A percentile compares a stretch with the other conserved stretches of the same genome.
Evolutionary conservation across 2,888 invertebrate species (phyloP).

Genomic region (Nysson spinosus): DNA sequence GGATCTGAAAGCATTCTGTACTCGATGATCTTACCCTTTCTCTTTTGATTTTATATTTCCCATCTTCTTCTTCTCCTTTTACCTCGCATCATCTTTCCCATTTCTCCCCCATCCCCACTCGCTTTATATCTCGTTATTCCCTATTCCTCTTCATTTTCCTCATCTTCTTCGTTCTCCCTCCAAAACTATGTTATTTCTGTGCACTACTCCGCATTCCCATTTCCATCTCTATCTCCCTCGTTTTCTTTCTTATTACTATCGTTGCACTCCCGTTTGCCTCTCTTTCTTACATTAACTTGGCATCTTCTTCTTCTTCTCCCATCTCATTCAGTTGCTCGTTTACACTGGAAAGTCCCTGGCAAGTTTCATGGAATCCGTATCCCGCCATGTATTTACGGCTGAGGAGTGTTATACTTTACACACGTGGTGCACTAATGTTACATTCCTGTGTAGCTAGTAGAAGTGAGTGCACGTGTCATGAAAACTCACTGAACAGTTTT

Average conservation of each 20-base stretch:
- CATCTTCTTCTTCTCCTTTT: neutral
- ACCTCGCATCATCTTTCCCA: constrained; percentile 5
- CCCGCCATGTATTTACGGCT: constrained; percentile 23
- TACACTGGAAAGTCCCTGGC: constrained; percentile 4
- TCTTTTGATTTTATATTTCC: neutral
- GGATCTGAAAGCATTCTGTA: constrained; percentile 10
- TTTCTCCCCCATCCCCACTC: constrained; percentile 1
- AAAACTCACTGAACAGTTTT: no score
- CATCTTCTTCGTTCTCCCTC: neutral
- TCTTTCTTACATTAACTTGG: neutral
- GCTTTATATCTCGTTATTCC: neutral
- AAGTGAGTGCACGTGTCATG: no score
- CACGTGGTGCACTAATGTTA: neutral
- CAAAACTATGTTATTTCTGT: no score
- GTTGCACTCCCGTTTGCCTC: neutral
- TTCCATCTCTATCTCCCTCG: neutral
- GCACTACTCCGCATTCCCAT: neutral
- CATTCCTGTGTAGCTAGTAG: neutral
- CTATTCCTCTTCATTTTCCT: neutral
- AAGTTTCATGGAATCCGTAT: constrained; percentile 23
- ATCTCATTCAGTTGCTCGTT: neutral
- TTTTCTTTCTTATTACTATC: neutral
- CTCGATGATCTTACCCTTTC: neutral
- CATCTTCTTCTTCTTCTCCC: neutral
- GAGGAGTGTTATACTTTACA: neutral